Conservation (phyloP, 2,888 invertebrate species). For the Pyralis farinalis region DNA sequence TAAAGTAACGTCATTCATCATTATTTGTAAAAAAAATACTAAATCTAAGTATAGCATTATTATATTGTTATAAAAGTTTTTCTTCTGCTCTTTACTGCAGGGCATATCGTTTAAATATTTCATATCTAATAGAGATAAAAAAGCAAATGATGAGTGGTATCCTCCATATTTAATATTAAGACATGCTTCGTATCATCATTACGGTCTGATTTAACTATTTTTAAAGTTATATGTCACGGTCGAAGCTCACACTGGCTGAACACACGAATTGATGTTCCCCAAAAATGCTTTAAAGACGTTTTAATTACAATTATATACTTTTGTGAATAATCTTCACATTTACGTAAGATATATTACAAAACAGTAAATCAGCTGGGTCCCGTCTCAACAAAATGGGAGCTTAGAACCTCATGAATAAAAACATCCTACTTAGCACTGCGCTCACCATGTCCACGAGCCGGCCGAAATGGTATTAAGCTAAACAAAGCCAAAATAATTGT, state of each 20-base stretch:
- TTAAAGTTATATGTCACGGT: conserved; percentile 10
- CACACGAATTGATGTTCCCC: conserved; percentile 12
- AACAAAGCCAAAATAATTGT: conserved; percentile 34
- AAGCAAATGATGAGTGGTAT: too few species aligned
- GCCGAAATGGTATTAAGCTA: conserved; percentile 40
- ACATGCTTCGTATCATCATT: neutral
- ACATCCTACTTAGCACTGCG: conserved; percentile 78
- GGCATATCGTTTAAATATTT: too few species aligned
- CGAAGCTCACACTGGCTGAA: conserved; percentile 6
- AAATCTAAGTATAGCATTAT: too few species aligned
- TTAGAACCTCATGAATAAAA: conserved; percentile 77
- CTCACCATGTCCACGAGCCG: conserved; percentile 53
- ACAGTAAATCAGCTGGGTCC: conserved; percentile 72
- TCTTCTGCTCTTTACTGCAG: too few species aligned
- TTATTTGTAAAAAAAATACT: too few species aligned
- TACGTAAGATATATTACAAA: conserved; percentile 70
- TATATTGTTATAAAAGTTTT: too few species aligned
- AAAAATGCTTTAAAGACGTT: conserved; percentile 18
- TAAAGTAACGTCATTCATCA: too few species aligned
- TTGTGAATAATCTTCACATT: conserved; percentile 51
- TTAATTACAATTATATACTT: conserved; percentile 37
- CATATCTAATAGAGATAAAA: too few species aligned
- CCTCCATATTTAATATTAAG: neutral
- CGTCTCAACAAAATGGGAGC: conserved; percentile 75
- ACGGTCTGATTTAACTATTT: conserved; percentile 5